phyloP scores from a whole-genome alignment of 2,888 invertebrate species.

The Stomorhina lunata region DNA sequence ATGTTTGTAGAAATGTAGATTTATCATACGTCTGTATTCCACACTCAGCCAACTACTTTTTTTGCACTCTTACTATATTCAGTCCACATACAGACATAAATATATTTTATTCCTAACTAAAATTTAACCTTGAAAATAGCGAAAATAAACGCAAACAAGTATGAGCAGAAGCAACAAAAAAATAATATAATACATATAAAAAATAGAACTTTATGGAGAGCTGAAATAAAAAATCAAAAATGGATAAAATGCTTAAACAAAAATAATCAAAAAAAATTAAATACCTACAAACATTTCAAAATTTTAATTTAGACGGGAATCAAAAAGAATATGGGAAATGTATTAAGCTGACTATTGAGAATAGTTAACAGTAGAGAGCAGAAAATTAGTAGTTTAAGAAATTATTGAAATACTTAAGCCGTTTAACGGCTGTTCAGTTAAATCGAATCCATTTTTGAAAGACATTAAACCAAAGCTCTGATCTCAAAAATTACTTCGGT shows the following conservation, averaged over 20 bases:
- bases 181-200: constrained; percentile 50
- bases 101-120: constrained; percentile 69
- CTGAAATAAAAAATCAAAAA: background rate
- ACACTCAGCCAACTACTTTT: constrained; percentile 28
- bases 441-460: no score
- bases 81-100: no score
- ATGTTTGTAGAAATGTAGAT: no score
- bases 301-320: constrained; percentile 51
- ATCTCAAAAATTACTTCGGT: no score
- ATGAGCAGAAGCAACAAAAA: constrained; percentile 69
- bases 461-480: no score
- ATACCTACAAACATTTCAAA: constrained; percentile 40
- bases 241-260: constrained; percentile 24
- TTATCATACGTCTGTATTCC: background rate
- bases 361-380: background rate
- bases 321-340: constrained; percentile 31
- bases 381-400: background rate
- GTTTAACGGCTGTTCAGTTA: no score
- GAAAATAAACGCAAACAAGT: constrained; percentile 65
- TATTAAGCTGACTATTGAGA: background rate
- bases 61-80: constrained; percentile 29
- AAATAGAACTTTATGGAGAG: constrained; percentile 63
- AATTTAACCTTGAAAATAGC: constrained; percentile 76
- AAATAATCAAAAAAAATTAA: background rate
- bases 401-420: no score